Evolutionary conservation across 2,888 invertebrate genomes (phyloP), one percentile per base, ranked within the genome.

Genomic region (Noctua pronuba): DNA sequence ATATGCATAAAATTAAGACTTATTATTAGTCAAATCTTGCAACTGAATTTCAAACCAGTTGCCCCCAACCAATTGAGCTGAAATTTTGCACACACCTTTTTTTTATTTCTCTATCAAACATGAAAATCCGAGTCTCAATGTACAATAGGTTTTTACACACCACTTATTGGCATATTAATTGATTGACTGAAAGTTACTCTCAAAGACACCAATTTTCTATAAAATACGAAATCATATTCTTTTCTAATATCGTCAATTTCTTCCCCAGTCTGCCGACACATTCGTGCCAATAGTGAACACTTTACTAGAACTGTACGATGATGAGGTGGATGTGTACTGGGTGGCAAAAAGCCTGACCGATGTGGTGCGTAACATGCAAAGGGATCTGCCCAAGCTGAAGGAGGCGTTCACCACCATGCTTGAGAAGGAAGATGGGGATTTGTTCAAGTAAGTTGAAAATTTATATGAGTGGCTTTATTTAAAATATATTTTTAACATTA

Each of bases 241-340:
- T 11, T 58, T 28, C 5, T 41, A 73, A 41, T n/a, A 35, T 35
- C 18, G 8, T 18, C 11, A 18, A 46, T 70, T 38, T 38, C 10
- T 65, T 65, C 28, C 41, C n/a, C 92, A 97, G 96, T 96, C 97
- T 73, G 95, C 97, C 41, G 96, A 96, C 80, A 96, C 97, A 11
- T 97, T 98, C 88, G 92, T 97, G 46, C 97, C 97, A 1, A 98
- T 98, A 90, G 97, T 98, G 0, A 97, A 98, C 79, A 97, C 98
- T 0, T 94, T 99, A 0, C 95, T 97, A 79, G 97, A 98, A 87
- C 97, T 98, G 77, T 98, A 98, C 88, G 98, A 98, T 52, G 97
- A 98, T 88, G 98, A 98, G 85, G 97, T 98, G 1, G 98, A 99
- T 88, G 97, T 98, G 1, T 99, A 98, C 95, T 99, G 99, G 98